Evolutionary conservation across 64 coral and sea anemone genomes (phyloP).

Genomic region (Porites lutea): DNA sequence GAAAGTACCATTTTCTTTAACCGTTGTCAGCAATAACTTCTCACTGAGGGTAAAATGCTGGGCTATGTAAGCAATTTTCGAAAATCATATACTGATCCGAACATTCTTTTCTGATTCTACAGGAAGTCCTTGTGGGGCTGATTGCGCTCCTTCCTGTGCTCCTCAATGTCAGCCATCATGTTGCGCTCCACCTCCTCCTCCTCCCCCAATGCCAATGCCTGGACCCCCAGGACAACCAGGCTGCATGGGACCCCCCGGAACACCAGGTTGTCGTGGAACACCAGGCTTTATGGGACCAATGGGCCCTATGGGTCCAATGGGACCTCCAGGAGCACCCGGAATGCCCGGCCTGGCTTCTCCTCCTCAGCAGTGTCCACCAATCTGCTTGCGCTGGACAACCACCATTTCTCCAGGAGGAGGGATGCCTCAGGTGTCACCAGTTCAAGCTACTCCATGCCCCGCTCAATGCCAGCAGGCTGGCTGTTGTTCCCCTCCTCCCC

Average conservation of each 20-base stretch:
- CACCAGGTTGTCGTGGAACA: conserved; percentile 10
- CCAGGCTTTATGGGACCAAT: conserved; percentile 6
- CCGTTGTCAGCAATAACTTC: no score
- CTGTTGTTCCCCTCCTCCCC: conserved; percentile 21
- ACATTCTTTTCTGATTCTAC: no score
- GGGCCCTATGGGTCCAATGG: conserved; percentile 12
- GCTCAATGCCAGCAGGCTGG: conserved; percentile 27
- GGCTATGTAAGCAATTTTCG: no score
- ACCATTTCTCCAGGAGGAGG: conserved; percentile 12
- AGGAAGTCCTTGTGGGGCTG: conserved; percentile 55
- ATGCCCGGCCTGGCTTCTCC: not conserved
- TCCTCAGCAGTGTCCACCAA: conserved; percentile 2
- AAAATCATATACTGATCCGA: no score
- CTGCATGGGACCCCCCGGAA: not conserved
- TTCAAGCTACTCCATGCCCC: conserved; percentile 19
- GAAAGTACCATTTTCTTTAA: no score
- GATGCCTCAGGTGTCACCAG: conserved; percentile 27
- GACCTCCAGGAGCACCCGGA: not conserved
- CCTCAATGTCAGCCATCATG: conserved; percentile 37
- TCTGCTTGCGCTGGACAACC: conserved; percentile 17
- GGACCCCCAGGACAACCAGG: not conserved
- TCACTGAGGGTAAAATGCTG: no score
- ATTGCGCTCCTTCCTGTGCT: conserved; percentile 47
- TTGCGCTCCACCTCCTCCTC: conserved; percentile 19
- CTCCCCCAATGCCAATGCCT: conserved; percentile 14